Conservation (phyloP, 2,888 invertebrate species). For the Ceramica pisi region DNA sequence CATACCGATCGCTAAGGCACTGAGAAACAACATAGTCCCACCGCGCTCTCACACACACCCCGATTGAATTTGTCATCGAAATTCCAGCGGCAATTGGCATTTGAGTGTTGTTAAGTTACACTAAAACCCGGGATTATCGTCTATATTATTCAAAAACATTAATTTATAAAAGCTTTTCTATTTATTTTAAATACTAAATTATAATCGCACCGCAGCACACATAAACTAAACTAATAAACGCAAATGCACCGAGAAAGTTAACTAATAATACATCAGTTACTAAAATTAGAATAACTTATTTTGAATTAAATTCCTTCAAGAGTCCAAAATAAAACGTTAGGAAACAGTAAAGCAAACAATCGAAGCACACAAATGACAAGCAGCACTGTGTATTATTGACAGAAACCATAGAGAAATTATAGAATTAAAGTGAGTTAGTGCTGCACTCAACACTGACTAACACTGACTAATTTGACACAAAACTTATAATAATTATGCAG, state of each 20-base stretch:
- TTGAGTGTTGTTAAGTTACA: conserved; percentile 77
- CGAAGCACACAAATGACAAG: conserved; percentile 84
- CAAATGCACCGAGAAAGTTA: conserved; percentile 63
- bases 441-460: not conserved
- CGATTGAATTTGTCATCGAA: conserved; percentile 80
- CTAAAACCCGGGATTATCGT: conserved; percentile 63
- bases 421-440: conserved; percentile 7
- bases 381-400: conserved; percentile 72
- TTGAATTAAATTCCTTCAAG: conserved; percentile 68
- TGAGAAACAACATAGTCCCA: conserved; percentile 89
- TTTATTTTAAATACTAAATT: conserved; percentile 61
- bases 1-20: conserved; percentile 89
- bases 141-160: conserved; percentile 46
- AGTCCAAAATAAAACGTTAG: conserved; percentile 81
- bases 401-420: conserved; percentile 69
- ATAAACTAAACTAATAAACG: conserved; percentile 64
- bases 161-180: conserved; percentile 52
- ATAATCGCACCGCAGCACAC: conserved; percentile 64
- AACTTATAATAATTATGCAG: not conserved
- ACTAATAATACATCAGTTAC: conserved; percentile 57
- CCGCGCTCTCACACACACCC: conserved; percentile 75
- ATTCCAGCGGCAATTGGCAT: conserved; percentile 81
- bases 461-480: not conserved
- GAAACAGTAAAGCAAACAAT: conserved; percentile 87
- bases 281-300: conserved; percentile 67